Base-by-base conservation (phyloP, 2,113 vertebrate genomes). In the Mola mola region DNA sequence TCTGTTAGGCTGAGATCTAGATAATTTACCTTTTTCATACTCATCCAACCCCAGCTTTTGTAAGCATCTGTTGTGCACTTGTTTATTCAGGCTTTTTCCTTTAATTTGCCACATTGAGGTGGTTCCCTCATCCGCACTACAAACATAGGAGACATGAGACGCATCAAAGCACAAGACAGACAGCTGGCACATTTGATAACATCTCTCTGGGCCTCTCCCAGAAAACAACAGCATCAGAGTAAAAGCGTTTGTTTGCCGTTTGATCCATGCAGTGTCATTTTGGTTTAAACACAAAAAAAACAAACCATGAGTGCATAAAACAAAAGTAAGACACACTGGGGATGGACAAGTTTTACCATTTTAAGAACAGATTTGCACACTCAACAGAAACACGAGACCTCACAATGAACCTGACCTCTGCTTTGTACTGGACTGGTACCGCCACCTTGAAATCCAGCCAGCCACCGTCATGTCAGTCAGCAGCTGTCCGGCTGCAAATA, bases 391-490 rank as follows among this genome's bases (percentile, higher is more conserved):
- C 57, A 46, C 4, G 3, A 40, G 58, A 64, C 79, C 81, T 80
- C 36, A 0, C 11, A 11, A 25, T 70, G 79, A 87, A 71, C 75
- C 41, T 16, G 19, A 67, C 40, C 47, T 71, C 65, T 55, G 43
- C 60, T 48, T 61, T 70, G 25, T 40, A 8, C 34, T 61, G 50
- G 62, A 64, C 60, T 8, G n/a, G 29, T 43, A 43, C 43, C 19
- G 22, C 64, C 61, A 40, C 36, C 38, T 26, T 25, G 37, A 63
- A 42, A 44, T 50, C 55, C 72, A 51, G 72, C 82, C 80, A 77
- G 71, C 66, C 69, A 8, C 53, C 8, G 62, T 64, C 81, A 66
- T 40, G 17, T 79, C 79, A 73, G 65, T 71, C 69, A 77, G 76
- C 3, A 26, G 33, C 55, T 50, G 13, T 64, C 50, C 12, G 20